phyloP scores from a whole-genome alignment of 2,888 invertebrate genomes.

The Nephrotoma appendiculata region DNA sequence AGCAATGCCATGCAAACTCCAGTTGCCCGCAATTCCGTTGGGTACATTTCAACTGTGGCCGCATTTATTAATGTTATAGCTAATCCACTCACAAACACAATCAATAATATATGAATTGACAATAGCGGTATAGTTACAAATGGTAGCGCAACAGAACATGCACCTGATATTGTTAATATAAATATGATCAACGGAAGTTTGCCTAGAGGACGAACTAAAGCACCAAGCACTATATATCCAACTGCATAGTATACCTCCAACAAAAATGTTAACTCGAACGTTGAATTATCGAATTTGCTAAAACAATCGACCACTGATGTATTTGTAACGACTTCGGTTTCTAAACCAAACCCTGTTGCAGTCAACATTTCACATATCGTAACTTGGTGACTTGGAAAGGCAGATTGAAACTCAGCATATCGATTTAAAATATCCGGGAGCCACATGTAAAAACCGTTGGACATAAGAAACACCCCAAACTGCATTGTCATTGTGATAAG shows the following conservation, averaged over 20 bases:
- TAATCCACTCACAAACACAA: constrained; percentile 20
- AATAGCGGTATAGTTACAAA: constrained; percentile 18
- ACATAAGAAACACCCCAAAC: constrained; percentile 24
- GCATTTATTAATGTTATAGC: constrained; percentile 24
- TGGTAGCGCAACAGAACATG: constrained; percentile 12
- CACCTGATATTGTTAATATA: constrained; percentile 6
- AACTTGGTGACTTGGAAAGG: constrained; percentile 18
- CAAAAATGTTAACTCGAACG: constrained; percentile 20
- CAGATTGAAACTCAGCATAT: constrained; percentile 20
- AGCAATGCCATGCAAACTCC: constrained; percentile 37
- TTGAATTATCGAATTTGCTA: constrained; percentile 21
- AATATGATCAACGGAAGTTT: constrained; percentile 19
- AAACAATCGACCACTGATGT: constrained; percentile 12
- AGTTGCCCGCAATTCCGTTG: constrained; percentile 33
- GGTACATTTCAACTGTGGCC: constrained; percentile 26
- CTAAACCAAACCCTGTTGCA: not conserved
- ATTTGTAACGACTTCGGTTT: not conserved
- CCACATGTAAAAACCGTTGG: constrained; percentile 27
- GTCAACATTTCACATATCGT: constrained; percentile 24
- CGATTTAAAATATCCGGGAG: constrained; percentile 27
- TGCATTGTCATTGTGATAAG: constrained; percentile 23
- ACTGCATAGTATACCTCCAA: constrained; percentile 21
- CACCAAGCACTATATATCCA: constrained; percentile 22
- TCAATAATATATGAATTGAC: constrained; percentile 20
- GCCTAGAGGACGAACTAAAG: constrained; percentile 20